A percentile compares a stretch with the other conserved stretches of the same genome.
phyloP scores from a whole-genome alignment of 2,888 invertebrate genomes.

The Panopea generosa region DNA sequence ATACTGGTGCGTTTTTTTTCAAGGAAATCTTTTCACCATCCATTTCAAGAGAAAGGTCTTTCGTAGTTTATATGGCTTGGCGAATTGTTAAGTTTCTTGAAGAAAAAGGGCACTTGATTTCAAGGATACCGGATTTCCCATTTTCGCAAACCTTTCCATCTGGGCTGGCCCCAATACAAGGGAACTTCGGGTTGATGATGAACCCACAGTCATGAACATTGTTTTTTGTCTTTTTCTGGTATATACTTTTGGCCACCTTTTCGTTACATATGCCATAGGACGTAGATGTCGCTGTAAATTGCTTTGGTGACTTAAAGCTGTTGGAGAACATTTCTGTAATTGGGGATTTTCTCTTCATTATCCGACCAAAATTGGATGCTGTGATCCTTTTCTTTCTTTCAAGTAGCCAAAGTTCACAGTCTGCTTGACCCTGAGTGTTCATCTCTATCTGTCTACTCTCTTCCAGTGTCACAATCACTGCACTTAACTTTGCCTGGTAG shows the following conservation, averaged over 20 bases:
- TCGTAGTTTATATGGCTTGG: background rate
- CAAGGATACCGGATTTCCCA: slow-evolving; percentile 30
- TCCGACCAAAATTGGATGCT: slow-evolving; percentile 35
- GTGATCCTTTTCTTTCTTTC: slow-evolving; percentile 25
- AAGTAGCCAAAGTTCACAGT: slow-evolving; percentile 17
- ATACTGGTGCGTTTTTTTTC: slow-evolving; percentile 11
- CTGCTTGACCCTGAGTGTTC: slow-evolving; percentile 27
- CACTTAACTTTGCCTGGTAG: background rate
- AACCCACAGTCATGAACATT: slow-evolving; percentile 57
- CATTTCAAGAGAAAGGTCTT: background rate
- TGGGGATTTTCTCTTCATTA: slow-evolving; percentile 2
- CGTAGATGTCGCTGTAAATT: slow-evolving; percentile 28
- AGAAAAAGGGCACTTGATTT: slow-evolving; percentile 52
- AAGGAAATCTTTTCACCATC: slow-evolving; percentile 2
- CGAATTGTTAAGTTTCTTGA: slow-evolving; percentile 18
- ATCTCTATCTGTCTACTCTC: slow-evolving; percentile 5
- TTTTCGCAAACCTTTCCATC: slow-evolving; percentile 48
- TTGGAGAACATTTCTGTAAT: background rate
- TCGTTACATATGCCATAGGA: slow-evolving; percentile 31
- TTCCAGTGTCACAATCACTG: background rate
- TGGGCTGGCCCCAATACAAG: slow-evolving; percentile 55
- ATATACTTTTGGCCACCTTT: slow-evolving; percentile 21
- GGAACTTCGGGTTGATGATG: slow-evolving; percentile 39
- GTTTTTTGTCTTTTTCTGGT: slow-evolving; percentile 31
- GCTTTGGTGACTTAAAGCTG: background rate